Evolutionary conservation across 2,113 vertebrate genomes (phyloP), one percentile per base, ranked within the genome.

Genomic region (Xenus cinereus): DNA sequence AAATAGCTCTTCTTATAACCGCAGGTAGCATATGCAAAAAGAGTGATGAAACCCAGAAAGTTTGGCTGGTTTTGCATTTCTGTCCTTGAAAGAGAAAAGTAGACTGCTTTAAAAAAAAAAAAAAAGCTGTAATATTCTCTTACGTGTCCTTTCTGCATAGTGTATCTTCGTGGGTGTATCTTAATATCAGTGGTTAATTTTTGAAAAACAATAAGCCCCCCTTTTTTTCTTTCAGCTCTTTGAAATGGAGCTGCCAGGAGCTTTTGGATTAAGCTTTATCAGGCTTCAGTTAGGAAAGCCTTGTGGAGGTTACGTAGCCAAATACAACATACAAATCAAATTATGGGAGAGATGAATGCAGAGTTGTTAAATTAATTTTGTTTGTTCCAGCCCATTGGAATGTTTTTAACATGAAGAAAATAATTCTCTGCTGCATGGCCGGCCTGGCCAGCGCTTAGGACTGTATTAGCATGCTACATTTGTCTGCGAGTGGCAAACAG

Each of bases 311-410:
- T 96, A 92, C 32, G 2, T 96, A 87, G 96, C 96, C 95, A 97
- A 96, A 84, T 85, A 91, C 86, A 97, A 97, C 86, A 94, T 82
- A 94, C 96, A 96, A 97, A 96, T 97, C 92, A 96, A 95, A 96
- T 97, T 96, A 97, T 50, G 67, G 91, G 81, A 95, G 86, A 96
- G 86, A 95, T 95, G 94, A 95, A 96, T 94, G 80, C 67, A 19
- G 73, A 95, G 84, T 95, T 93, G 96, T 95, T 97, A 92, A 96
- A 96, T 97, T 96, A 94, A 97, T 97, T 94, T 93, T 95, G 92
- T 96, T 97, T 96, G 97, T 97, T 95, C 96, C 95, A 96, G 95
- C 89, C 95, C 89, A 85, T 59, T 95, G 95, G 89, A 95, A 97
- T 97, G 94, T 93, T 97, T 95, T 95, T 97, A 95, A 93, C 94